Base-by-base conservation (phyloP, 1,140 invertebrate species). In the Drosophila lini region DNA sequence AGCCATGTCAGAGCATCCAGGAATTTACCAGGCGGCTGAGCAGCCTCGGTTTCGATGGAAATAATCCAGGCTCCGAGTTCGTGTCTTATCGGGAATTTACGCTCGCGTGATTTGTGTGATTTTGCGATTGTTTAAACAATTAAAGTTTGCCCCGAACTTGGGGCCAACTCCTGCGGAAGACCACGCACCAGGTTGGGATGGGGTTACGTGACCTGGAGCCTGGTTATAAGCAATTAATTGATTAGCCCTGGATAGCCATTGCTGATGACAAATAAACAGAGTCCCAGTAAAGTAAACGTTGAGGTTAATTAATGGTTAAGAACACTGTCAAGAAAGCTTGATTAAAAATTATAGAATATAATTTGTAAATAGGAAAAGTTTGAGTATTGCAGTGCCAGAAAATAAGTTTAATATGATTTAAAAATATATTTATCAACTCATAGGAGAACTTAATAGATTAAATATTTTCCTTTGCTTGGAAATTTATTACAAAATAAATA, bases 81-180 rank as follows among this genome's bases (percentile, higher is more conserved):
- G 44, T 56, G 68, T 34, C 61, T 58, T 80, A 84, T 77, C 71
- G 65, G 15, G 31, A 40, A 53, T 64, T 81, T 60, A 78, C 80
- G 80, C 58, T 82, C 63, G 56, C 55, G 55, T 82, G 80, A 50
- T 48, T 79, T 64, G 22, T 68, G 47, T 63, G 53, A 47, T 58
- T 64, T 61, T 53, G 41, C 58, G 50, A 73, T 80, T 77, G 67
- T 73, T 80, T 64, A 74, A 65, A 80, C 71, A 80, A 80, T 85
- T 78, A 47, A 85, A 80, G 67, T 73, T 64, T 32, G 15, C 34
- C 5, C 48, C 28, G 6, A 52, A 52, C n/a, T 19, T 28, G 13
- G 42, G 5, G 16, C 19, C 15, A 36, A 74, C 48, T 57, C 32
- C n/a, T 31, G 48, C 58, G 31, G 40, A 60, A 69, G 41, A 28